phyloP scores from a whole-genome alignment of 2,113 vertebrate genomes.

The Myrmecobius fasciatus region DNA sequence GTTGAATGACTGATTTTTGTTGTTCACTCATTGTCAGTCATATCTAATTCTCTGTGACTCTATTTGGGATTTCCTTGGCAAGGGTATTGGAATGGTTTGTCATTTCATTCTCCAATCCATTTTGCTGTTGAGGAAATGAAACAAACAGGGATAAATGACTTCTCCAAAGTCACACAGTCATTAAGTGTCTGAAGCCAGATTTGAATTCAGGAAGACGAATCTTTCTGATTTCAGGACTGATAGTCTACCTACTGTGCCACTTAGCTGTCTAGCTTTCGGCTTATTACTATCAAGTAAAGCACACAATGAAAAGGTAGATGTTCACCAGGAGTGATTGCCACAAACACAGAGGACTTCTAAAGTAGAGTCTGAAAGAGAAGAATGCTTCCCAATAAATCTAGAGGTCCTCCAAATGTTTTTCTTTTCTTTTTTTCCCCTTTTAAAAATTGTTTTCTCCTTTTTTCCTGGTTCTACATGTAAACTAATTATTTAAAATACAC shows the following conservation, averaged over 20 bases:
- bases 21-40: neutral
- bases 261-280: neutral
- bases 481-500: no score
- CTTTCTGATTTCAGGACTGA: neutral
- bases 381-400: neutral
- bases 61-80: neutral
- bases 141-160: neutral
- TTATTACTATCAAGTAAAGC: neutral
- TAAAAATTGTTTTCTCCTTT: no score
- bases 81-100: neutral
- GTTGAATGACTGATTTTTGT: neutral
- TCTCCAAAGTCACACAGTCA: neutral
- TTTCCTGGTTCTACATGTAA: no score
- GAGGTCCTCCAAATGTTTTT: neutral
- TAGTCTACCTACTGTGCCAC: neutral
- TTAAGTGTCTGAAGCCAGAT: neutral
- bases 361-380: neutral
- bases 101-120: neutral
- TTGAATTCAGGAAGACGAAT: neutral
- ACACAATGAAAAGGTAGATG: neutral
- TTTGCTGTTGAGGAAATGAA: no score
- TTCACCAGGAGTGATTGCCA: neutral
- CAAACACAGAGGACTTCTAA: neutral
- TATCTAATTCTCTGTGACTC: neutral
- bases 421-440: neutral